A percentile compares a stretch with the other conserved stretches of the same genome.
phyloP scores from a whole-genome alignment of 2,888 invertebrate species.

The Seira ritae region DNA sequence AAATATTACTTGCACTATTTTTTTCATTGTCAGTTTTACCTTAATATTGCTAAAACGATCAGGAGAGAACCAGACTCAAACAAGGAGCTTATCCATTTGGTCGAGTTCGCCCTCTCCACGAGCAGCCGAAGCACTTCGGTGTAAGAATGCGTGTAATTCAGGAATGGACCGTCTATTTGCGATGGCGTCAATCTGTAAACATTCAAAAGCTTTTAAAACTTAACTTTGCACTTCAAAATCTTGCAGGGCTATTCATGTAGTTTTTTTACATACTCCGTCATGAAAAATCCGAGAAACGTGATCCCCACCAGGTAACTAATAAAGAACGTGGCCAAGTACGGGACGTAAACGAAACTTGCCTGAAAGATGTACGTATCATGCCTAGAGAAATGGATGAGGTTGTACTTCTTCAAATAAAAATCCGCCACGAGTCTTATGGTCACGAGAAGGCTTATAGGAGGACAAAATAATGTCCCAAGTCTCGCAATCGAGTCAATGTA shows the following conservation, averaged over 20 bases:
- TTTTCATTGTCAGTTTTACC: too few relatives aligned
- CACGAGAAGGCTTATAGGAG: conserved; percentile 34
- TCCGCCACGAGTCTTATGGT: conserved; percentile 22
- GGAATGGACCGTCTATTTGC: conserved; percentile 27
- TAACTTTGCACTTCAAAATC: too few relatives aligned
- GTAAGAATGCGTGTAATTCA: conserved; percentile 6
- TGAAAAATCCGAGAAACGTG: conserved; percentile 5
- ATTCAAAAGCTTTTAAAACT: too few relatives aligned
- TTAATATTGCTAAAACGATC: too few relatives aligned
- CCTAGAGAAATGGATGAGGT: conserved; percentile 22
- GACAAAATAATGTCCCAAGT: conserved; percentile 35
- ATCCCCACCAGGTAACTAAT: too few relatives aligned
- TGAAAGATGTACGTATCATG: conserved; percentile 26
- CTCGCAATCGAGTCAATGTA: conserved; percentile 18
- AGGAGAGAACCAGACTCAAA: too few relatives aligned
- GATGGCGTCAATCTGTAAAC: conserved; percentile 30
- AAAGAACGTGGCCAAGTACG: conserved; percentile 31
- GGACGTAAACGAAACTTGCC: conserved; percentile 19
- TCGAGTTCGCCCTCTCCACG: too few relatives aligned
- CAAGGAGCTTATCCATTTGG: too few relatives aligned
- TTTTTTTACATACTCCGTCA: conserved; percentile 36
- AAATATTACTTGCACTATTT: too few relatives aligned
- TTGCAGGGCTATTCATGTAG: too few relatives aligned
- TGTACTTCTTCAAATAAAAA: conserved; percentile 33
- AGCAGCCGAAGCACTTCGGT: neutral